These are phyloP conservation scores for Colossoma macropomum DNA, from an alignment of 2,113 vertebrate species.

Conservation along the genomic window DNA sequence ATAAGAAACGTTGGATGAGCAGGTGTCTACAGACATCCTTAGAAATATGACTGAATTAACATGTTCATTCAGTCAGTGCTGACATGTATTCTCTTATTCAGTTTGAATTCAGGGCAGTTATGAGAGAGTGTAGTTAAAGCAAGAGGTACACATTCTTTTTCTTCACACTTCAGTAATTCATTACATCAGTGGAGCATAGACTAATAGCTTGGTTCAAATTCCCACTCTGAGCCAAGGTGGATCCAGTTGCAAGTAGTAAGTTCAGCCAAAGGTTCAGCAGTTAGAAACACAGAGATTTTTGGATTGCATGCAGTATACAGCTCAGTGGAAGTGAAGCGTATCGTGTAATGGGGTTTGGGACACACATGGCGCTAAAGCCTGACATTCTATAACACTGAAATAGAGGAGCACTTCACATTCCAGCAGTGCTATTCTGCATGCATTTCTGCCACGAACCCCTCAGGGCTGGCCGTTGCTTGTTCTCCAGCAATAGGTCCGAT, in stretches of 20 bases:
- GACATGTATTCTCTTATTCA: not conserved
- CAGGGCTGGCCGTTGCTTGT: not conserved
- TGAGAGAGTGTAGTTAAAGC: not conserved
- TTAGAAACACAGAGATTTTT: constrained; percentile 7
- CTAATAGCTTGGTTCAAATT: not conserved
- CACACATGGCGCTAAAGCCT: not conserved
- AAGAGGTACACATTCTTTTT: not conserved
- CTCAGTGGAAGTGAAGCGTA: not conserved
- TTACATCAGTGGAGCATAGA: not conserved
- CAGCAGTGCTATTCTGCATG: not conserved
- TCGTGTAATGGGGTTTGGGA: not conserved
- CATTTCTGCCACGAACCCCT: constrained; percentile 29
- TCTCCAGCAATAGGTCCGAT: not conserved
- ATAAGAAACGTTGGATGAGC: too few species aligned
- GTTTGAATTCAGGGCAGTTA: not conserved
- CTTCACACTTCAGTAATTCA: not conserved
- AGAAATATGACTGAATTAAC: too few species aligned
- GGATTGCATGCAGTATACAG: not conserved
- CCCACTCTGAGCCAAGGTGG: not conserved
- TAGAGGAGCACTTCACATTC: not conserved
- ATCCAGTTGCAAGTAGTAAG: constrained; percentile 27
- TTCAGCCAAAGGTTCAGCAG: constrained; percentile 36
- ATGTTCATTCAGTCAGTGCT: too few species aligned
- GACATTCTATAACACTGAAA: not conserved
- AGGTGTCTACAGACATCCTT: too few species aligned